phyloP scores from a whole-genome alignment of 2,888 invertebrate species.

The Platypus cylindrus region DNA sequence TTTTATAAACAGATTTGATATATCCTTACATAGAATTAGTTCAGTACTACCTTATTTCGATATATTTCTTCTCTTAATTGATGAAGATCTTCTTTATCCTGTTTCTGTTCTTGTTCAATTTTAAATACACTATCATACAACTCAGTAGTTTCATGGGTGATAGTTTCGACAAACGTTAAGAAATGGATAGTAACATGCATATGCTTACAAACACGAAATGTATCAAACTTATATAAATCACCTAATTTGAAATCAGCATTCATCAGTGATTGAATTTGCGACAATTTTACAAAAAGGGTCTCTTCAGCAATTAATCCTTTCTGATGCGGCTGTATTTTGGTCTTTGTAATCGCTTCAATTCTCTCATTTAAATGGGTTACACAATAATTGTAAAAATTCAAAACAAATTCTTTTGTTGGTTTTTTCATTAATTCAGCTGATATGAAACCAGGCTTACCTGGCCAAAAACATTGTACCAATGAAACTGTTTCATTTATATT shows the following conservation, averaged over 20 bases:
- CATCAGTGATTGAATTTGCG: constrained; percentile 5
- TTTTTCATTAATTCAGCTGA: too few relatives aligned
- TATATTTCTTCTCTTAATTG: constrained; percentile 1
- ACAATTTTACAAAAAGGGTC: constrained; percentile 6
- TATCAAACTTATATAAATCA: constrained; percentile 10
- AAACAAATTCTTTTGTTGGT: constrained; percentile 8
- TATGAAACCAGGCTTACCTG: too few relatives aligned
- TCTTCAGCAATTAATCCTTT: constrained; percentile 8
- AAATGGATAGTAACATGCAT: constrained; percentile 8
- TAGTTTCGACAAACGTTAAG: constrained; percentile 4
- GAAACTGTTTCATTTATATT: too few relatives aligned
- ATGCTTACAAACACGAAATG: constrained; percentile 6
- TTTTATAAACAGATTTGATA: too few relatives aligned
- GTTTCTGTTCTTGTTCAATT: constrained; percentile 1
- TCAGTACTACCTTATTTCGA: too few relatives aligned
- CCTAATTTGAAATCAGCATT: constrained; percentile 9
- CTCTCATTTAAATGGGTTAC: constrained; percentile 6
- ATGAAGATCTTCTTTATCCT: constrained; percentile 2
- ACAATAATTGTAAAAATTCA: constrained; percentile 8
- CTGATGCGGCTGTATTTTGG: background rate
- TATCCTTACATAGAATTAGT: too few relatives aligned
- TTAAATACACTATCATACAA: constrained; percentile 8
- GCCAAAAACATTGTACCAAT: too few relatives aligned
- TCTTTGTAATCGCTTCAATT: constrained; percentile 4
- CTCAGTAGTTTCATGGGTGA: constrained; percentile 6